Evolutionary conservation across 2,113 vertebrate species (phyloP), one percentile per base, ranked within the genome.

Genomic region (Lichenostomus cassidix): DNA sequence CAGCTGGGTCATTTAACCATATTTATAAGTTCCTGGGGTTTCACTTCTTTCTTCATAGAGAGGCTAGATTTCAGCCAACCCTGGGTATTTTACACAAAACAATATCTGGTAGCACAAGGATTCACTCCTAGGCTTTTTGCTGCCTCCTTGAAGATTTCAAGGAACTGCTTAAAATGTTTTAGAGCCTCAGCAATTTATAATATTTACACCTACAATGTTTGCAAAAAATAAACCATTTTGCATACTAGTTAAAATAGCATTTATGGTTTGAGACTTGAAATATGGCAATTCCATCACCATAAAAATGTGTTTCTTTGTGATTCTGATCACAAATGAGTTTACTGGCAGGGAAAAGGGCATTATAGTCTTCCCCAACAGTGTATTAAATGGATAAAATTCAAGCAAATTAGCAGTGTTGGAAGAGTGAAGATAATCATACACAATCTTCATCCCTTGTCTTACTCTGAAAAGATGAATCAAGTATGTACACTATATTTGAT

Each of bases 21-120:
- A 93, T 90, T 90, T 94, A 14, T 70, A 86, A 75, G 53, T 87
- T 92, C 49, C 68, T 67, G 47, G 42, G 81, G 52, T 87, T 94
- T 87, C 65, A 81, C 46, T 83, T 94, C 58, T 90, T 27, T 69
- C 52, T 82, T 85, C 35, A 59, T 73, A 60, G 39, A 93, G 44
- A 14, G 31, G 13, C 41, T 67, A 44, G 49, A 83, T 93, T 94
- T 88, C 77, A 92, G 52, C 35, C 24, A 91, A 23, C 25, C 15
- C 59, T 63, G 63, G 80, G 50, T 67, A 64, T 93, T 92, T 95
- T 78, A 67, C 20, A 12, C 31, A n/a, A 60, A 77, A 81, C 39
- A 81, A 4, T 93, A 65, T 74, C 68, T 92, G 56, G 29, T 78
- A 80, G 69, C 33, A 56, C 12, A 62, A 65, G 67, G 31, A 75